Conservation (phyloP, 2,113 vertebrate genomes). For the Eudyptes chrysolophus region DNA sequence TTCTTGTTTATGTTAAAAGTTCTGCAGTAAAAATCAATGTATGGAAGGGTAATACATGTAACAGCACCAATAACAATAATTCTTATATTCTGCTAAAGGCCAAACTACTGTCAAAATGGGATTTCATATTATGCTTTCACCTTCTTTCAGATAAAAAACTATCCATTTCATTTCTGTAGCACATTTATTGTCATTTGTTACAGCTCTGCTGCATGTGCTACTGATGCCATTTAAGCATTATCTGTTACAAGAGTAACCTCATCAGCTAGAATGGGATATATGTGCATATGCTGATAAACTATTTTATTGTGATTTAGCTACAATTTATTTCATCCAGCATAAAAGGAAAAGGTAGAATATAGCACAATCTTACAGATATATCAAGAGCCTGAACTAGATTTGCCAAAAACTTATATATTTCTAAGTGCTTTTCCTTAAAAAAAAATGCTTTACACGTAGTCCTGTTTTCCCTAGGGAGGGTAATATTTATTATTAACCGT, state of each 20-base stretch:
- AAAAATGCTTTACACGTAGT: not conserved
- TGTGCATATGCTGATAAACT: not conserved
- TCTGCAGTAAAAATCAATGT: not conserved
- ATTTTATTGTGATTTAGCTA: not conserved
- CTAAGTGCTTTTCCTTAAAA: not conserved
- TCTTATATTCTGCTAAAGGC: not conserved
- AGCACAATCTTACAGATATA: not conserved
- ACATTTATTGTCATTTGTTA: not conserved
- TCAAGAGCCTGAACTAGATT: not conserved
- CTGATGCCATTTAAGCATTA: conserved; percentile 6
- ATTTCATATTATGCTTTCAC: not conserved
- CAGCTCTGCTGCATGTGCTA: not conserved
- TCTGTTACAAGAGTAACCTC: not conserved
- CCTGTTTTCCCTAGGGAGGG: not conserved
- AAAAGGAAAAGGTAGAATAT: not conserved
- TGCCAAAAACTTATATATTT: not conserved
- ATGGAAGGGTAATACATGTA: not conserved
- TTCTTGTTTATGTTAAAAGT: not conserved
- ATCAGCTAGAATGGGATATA: not conserved
- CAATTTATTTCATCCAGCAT: not conserved
- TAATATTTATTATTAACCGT: not conserved
- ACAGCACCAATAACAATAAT: not conserved
- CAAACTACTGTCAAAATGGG: conserved; percentile 5
- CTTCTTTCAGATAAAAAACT: not conserved
- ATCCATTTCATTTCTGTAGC: not conserved